A percentile compares a stretch with the other conserved stretches of the same genome.
Evolutionary conservation across 2,797 vertebrate species (phyloP).

Genomic region (Aselliscus stoliczkanus): DNA sequence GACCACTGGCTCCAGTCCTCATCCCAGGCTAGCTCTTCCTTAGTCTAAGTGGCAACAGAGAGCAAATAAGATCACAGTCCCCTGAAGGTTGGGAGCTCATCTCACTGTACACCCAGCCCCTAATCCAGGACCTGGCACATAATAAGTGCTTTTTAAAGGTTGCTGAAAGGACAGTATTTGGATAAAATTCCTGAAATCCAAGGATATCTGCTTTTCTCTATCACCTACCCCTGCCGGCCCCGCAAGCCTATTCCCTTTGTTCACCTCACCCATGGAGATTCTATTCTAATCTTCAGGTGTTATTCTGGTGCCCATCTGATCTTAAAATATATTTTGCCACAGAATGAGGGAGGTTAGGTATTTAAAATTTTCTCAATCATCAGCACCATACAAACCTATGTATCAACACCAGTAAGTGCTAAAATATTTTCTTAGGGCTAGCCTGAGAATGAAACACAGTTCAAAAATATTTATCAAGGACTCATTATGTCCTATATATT

Average conservation of each 20-base stretch:
- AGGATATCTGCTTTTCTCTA: neutral
- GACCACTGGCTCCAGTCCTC: neutral
- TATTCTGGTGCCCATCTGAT: neutral
- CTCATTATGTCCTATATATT: neutral
- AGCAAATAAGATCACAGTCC: neutral
- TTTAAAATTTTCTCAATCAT: neutral
- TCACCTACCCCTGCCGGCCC: accelerated
- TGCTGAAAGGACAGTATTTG: neutral
- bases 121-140: neutral
- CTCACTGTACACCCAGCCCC: neutral
- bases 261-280: neutral
- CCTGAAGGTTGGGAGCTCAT: neutral
- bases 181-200: neutral
- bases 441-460: neutral
- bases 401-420: neutral
- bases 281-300: neutral
- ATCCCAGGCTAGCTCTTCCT: neutral
- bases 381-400: neutral
- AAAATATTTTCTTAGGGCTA: neutral
- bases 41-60: neutral
- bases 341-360: neutral
- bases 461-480: neutral
- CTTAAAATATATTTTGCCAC: neutral
- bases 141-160: neutral
- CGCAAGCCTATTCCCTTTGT: neutral